These are phyloP conservation scores for Drosophila quinaria DNA, from an alignment of 2,888 invertebrate genomes.

Conservation along the genomic window DNA sequence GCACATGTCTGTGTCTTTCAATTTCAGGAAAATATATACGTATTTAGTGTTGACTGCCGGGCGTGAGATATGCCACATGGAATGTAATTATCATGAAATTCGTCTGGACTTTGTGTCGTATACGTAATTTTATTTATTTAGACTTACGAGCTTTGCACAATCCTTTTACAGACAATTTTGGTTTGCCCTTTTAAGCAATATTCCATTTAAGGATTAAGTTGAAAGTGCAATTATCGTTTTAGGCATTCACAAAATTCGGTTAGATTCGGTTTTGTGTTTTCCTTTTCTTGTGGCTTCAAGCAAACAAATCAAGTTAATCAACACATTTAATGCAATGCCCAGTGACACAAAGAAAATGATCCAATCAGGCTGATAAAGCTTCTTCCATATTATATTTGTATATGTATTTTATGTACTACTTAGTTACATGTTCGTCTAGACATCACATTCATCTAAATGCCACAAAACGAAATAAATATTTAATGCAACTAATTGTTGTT, in stretches of 20 bases:
- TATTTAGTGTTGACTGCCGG: constrained; percentile 11
- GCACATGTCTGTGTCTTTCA: not conserved
- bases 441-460: constrained; percentile 33
- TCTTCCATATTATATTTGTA: not conserved
- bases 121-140: constrained; percentile 21
- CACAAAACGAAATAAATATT: constrained; percentile 48
- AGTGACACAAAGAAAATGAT: constrained; percentile 22
- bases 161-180: not conserved
- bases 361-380: constrained; percentile 35
- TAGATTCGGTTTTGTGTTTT: not conserved
- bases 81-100: constrained; percentile 28
- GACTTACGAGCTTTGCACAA: not conserved
- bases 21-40: constrained; percentile 3
- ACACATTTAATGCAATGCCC: constrained; percentile 51
- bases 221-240: constrained; percentile 1
- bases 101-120: constrained; percentile 10
- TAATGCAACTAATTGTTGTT: constrained; percentile 52
- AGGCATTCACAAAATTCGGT: not conserved
- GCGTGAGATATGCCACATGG: constrained; percentile 10
- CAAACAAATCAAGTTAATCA: constrained; percentile 57
- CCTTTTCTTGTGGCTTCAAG: not conserved
- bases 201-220: constrained; percentile 4
- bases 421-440: constrained; percentile 34
- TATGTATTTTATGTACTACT: not conserved
- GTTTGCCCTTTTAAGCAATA: not conserved